phyloP scores from a whole-genome alignment of 2,888 invertebrate genomes.

The Ferdinandea cuprea region DNA sequence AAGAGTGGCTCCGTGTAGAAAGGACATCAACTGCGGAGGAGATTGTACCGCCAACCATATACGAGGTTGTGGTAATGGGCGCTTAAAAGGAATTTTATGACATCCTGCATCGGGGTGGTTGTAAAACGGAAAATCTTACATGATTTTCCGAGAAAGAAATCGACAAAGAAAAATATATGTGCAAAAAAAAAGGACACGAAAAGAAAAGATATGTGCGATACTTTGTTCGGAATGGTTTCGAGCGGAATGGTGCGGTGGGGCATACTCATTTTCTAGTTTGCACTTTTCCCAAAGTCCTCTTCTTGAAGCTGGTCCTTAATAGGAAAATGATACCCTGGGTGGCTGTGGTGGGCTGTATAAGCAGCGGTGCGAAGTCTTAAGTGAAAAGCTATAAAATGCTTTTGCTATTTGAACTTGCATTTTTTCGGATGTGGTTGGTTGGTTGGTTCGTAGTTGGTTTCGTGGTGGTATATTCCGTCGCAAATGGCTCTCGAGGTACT shows the following conservation, averaged over 20 bases:
- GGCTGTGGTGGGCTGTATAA: constrained; percentile 32
- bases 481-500: constrained; percentile 59
- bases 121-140: constrained; percentile 68
- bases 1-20: constrained; percentile 39
- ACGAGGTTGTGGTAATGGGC: constrained; percentile 70
- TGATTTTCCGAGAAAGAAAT: constrained; percentile 54
- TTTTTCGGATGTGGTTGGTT: constrained; percentile 49
- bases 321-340: constrained; percentile 72
- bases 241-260: constrained; percentile 20
- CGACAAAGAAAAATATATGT: constrained; percentile 28
- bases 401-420: constrained; percentile 69
- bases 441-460: neutral
- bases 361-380: constrained; percentile 43
- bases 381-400: constrained; percentile 70
- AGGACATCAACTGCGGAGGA: constrained; percentile 68
- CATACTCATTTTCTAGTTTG: constrained; percentile 70
- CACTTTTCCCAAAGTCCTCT: constrained; percentile 52
- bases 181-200: constrained; percentile 19
- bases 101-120: constrained; percentile 71
- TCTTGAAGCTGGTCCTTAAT: constrained; percentile 40
- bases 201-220: constrained; percentile 55
- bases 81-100: constrained; percentile 75
- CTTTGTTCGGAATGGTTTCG: constrained; percentile 62
- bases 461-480: constrained; percentile 4
- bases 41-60: constrained; percentile 65